These are phyloP conservation scores for Drosophila tropicalis DNA, from an alignment of 1,140 invertebrate genomes.

Conservation along the genomic window DNA sequence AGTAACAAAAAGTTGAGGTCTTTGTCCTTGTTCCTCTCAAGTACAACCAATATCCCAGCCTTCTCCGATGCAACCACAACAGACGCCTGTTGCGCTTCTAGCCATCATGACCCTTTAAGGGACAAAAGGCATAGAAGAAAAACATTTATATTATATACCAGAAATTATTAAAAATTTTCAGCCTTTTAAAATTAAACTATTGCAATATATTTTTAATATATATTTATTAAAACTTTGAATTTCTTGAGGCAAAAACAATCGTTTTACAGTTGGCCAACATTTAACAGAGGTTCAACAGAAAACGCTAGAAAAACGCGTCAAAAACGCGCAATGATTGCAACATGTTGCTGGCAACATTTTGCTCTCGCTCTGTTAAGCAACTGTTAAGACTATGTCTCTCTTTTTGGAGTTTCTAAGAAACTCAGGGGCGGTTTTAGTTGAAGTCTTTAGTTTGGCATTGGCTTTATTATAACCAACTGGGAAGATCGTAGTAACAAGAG, in stretches of 20 bases:
- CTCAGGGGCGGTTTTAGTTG: not conserved
- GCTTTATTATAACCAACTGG: no score
- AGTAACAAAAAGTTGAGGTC: not conserved
- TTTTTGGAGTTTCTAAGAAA: slow-evolving; percentile 15
- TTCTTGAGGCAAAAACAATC: not conserved
- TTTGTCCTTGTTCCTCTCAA: not conserved
- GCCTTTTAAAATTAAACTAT: not conserved
- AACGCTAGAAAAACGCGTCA: slow-evolving; percentile 49
- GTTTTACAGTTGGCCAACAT: not conserved
- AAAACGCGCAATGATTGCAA: slow-evolving; percentile 47
- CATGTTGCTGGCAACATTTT: slow-evolving; percentile 56
- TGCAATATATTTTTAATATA: not conserved
- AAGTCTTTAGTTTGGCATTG: no score
- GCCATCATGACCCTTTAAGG: not conserved
- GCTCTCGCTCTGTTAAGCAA: slow-evolving; percentile 11
- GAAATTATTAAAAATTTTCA: not conserved
- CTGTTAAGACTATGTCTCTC: slow-evolving; percentile 33
- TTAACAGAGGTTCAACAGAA: slow-evolving; percentile 4
- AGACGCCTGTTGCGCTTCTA: not conserved
- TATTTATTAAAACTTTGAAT: not conserved
- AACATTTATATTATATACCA: no score
- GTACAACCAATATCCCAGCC: not conserved
- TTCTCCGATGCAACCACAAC: slow-evolving; percentile 23
- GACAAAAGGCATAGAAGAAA: not conserved
- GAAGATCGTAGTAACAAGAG: no score